A percentile compares a stretch with the other conserved stretches of the same genome.
Evolutionary conservation across 2,888 invertebrate species (phyloP).

Genomic region (Ectemnius continuus): DNA sequence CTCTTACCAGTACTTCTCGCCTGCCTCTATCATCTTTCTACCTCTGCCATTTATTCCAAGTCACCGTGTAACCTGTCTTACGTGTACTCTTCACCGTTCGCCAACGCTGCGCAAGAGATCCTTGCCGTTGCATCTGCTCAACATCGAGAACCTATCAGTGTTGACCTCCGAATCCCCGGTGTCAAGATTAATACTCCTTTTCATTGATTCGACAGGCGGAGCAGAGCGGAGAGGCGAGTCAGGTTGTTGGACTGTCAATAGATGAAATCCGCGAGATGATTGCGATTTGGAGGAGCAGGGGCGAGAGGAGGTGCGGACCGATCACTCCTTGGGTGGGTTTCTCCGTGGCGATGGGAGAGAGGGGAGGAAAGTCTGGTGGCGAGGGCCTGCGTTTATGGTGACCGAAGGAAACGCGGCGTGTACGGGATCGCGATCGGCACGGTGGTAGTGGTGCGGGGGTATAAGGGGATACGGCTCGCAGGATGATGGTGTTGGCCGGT

Average conservation of each 20-base stretch:
- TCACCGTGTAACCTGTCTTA: neutral
- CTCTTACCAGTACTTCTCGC: no score
- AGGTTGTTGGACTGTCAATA: neutral
- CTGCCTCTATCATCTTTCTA: neutral
- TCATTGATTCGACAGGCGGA: neutral
- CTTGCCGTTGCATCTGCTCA: neutral
- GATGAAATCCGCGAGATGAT: neutral
- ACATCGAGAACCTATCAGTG: neutral
- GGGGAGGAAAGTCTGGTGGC: constrained; percentile 10
- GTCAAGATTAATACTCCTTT: neutral
- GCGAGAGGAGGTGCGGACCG: constrained; percentile 10
- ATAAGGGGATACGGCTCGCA: constrained; percentile 48
- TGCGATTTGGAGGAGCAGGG: neutral
- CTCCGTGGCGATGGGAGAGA: neutral
- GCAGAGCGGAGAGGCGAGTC: neutral
- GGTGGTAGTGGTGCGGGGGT: constrained; percentile 55
- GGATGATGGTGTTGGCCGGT: constrained; percentile 52
- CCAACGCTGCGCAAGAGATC: neutral
- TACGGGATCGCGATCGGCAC: constrained; percentile 38
- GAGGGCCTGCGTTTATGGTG: constrained; percentile 26
- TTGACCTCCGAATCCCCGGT: neutral
- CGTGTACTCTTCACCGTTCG: neutral
- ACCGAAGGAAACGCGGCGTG: constrained; percentile 35
- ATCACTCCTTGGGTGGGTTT: constrained; percentile 4
- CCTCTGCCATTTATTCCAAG: neutral